Base-by-base conservation (phyloP, 2,888 invertebrate species). In the Amaurobius ferox region DNA sequence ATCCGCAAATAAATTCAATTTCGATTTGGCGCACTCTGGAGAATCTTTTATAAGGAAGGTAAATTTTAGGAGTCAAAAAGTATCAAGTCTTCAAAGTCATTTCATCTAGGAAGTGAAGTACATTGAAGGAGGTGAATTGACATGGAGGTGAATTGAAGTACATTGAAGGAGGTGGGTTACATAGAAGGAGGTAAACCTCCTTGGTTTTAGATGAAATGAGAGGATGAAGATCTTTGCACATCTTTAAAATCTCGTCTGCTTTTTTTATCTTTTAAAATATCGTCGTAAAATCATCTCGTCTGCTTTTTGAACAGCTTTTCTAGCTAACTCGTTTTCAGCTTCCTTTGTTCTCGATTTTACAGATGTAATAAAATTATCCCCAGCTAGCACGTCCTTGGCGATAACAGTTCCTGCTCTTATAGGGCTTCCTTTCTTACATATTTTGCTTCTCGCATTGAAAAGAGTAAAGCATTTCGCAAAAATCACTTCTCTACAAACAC, bases 11-110 rank as follows among this genome's bases (percentile, higher is more conserved):
- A 86, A 32, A 26, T 86, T 66, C n/a, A 86, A 19, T 29, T 86
- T 74, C 6, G 86, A 79, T 40, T 79, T 86, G 3, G 48, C 76
- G 35, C 79, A 79, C 68, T 81, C 74, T 19, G 74, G 74, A n/a
- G 81, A 81, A 55, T 67, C 68, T 55, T 74, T 73, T 13, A 74
- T 39, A 1, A 71, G 23, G 32, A 68, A 74, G 11, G 74, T 61
- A 67, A 81, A n/a, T n/a, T n/a, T 81, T 28, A 62, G 7, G 44
- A 11, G 23, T 62, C 39, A 32, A 79, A 79, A 64, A 79, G n/a
- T 72, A 30, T 72, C 79, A 44, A 40, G 72, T 40, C 44, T 26
- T 40, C n/a, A n/a, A n/a, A n/a, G n/a, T n/a, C n/a, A n/a, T n/a
- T n/a, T n/a, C n/a, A n/a, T n/a, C n/a, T n/a, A n/a, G n/a, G n/a